Base-by-base conservation (phyloP, 2,888 invertebrate genomes). In the Chirona hameri region DNA sequence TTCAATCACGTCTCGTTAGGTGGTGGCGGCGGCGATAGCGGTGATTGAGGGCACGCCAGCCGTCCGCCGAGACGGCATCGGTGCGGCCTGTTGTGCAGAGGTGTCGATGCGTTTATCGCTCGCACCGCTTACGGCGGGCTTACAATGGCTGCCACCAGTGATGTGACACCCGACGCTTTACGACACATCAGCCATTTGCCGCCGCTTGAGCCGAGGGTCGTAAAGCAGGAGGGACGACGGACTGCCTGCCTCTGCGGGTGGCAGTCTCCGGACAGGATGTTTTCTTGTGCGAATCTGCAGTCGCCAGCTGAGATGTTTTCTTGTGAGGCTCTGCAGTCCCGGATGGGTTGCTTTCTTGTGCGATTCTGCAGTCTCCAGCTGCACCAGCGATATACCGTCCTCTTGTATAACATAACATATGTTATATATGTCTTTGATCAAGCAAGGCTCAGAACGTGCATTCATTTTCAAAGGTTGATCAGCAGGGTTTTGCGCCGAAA, bases 1-100 rank as follows among this genome's bases (percentile, higher is more conserved):
- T 76, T 76, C 76, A 76, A 39, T 76, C 76, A 76, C 76, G 76
- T 31, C 76, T 76, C 76, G 76, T 76, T 76, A 76, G 76, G 27
- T 9, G 14, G 76, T 39, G 76, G 76, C 76, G 76, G 39, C 31
- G 39, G 21, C 76, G 76, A 76, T 76, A 76, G 39, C 76, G 4
- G 76, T 76, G 76, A 76, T 76, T 21, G 76, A 76, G 39, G 21
- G 76, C 24, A 24, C 27, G 29, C 27, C 69, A n/a, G 21, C 27
- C 27, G n/a, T n/a, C 27, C 65, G 69, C 29, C 15, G 69, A 57
- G 48, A 9, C 21, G 57, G 12, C 65, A 65, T 65, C 21, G 65
- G 21, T 65, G 14, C 69, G 9, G 29, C 29, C 48, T 48, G 48
- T 48, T 48, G 29, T 29, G 69, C 69, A 29, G 29, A 12, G 29